These are phyloP conservation scores for Lamprologus lemairii DNA, from an alignment of 2,113 vertebrate genomes.

Conservation along the genomic window DNA sequence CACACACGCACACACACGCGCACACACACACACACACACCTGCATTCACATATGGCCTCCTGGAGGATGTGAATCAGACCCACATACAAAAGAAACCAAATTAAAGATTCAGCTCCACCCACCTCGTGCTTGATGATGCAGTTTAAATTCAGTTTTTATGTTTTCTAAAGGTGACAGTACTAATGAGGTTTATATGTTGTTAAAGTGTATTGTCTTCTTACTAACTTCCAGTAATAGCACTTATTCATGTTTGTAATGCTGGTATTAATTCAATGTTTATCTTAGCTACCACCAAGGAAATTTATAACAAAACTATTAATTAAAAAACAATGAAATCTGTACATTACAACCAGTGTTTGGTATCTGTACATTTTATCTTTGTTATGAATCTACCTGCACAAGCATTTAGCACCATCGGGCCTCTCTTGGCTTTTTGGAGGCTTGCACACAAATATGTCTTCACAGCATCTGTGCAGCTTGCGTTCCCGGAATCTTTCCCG, in stretches of 20 bases:
- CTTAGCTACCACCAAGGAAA: background rate
- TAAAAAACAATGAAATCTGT: background rate
- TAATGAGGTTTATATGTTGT: background rate
- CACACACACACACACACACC: background rate
- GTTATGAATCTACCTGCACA: background rate
- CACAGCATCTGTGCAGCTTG: background rate
- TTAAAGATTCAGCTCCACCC: constrained; percentile 32
- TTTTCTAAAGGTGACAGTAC: background rate
- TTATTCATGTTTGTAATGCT: background rate
- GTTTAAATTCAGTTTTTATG: background rate
- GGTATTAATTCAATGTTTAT: background rate
- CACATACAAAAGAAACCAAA: constrained; percentile 57
- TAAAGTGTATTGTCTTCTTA: background rate
- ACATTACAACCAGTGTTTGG: background rate
- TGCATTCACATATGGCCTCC: constrained; percentile 27
- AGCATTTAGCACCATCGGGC: background rate
- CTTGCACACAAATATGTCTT: background rate
- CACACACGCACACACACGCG: constrained; percentile 1
- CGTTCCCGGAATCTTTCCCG: background rate
- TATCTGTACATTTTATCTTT: background rate
- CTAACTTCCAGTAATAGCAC: background rate
- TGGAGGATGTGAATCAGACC: constrained; percentile 26
- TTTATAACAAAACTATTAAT: accelerated
- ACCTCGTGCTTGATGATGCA: background rate
- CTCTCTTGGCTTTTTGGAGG: background rate